phyloP scores from a whole-genome alignment of 2,888 invertebrate genomes.

The Chymomyza procnemis region DNA sequence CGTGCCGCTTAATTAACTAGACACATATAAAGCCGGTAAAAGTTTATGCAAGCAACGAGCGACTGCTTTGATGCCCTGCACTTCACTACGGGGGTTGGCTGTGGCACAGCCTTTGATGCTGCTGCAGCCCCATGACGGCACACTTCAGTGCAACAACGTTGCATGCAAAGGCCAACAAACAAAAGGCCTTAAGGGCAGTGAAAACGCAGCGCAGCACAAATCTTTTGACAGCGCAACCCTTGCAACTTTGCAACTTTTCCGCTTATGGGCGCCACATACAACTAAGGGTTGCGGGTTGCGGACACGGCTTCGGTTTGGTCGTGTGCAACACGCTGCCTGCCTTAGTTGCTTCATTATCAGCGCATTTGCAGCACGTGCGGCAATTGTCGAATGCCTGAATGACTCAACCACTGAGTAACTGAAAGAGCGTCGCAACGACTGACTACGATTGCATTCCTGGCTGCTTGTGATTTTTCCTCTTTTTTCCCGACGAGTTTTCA shows the following conservation, averaged over 20 bases:
- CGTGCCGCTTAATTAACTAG: conserved; percentile 60
- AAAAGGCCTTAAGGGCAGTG: neutral
- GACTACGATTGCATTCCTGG: conserved; percentile 16
- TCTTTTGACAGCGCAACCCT: neutral
- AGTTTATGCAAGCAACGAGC: conserved; percentile 37
- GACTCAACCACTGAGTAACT: neutral
- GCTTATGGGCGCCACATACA: neutral
- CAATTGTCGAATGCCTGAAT: conserved; percentile 14
- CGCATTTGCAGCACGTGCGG: conserved; percentile 61
- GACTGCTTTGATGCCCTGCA: conserved; percentile 23
- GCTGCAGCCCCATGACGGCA: conserved; percentile 32
- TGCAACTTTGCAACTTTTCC: neutral
- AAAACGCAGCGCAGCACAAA: neutral
- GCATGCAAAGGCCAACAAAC: neutral
- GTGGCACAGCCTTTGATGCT: conserved; percentile 51
- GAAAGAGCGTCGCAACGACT: neutral
- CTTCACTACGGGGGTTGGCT: conserved; percentile 32
- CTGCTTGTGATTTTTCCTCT: conserved; percentile 54
- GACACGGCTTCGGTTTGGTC: conserved; percentile 7
- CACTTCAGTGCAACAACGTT: neutral
- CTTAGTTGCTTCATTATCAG: conserved; percentile 60
- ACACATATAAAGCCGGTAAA: conserved; percentile 12
- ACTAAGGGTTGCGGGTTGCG: neutral
- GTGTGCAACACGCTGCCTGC: conserved; percentile 7
- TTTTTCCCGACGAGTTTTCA: conserved; percentile 8